phyloP scores from a whole-genome alignment of 2,888 invertebrate species.

The Zaprionus obscuricornis region DNA sequence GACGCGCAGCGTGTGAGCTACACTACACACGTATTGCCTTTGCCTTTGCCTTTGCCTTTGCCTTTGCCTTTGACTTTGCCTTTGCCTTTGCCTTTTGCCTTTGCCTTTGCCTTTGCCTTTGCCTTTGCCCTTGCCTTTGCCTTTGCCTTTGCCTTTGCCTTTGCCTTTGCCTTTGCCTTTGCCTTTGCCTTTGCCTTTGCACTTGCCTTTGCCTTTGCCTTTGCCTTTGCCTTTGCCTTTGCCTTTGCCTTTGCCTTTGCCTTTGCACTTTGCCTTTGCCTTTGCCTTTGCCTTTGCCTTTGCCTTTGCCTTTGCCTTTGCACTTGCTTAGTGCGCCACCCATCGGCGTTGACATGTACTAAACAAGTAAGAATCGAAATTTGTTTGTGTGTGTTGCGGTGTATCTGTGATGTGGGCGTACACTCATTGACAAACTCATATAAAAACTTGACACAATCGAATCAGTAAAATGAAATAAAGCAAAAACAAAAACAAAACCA shows the following conservation, averaged over 20 bases:
- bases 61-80: too few species aligned
- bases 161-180: too few species aligned
- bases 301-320: slow-evolving; percentile 3
- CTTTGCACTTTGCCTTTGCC: slow-evolving; percentile 32
- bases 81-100: slow-evolving; percentile 36
- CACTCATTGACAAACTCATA: slow-evolving; percentile 40
- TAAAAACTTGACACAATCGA: slow-evolving; percentile 24
- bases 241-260: slow-evolving; percentile 2
- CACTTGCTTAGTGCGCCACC: slow-evolving; percentile 49
- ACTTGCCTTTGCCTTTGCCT: slow-evolving; percentile 2
- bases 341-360: slow-evolving; percentile 64
- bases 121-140: slow-evolving; percentile 1
- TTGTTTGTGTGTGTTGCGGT: slow-evolving; percentile 5
- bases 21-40: neutral
- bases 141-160: slow-evolving; percentile 1
- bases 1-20: slow-evolving; percentile 72
- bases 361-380: slow-evolving; percentile 19
- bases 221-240: slow-evolving; percentile 1
- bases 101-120: slow-evolving; percentile 56
- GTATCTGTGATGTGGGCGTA: slow-evolving; percentile 39
- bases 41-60: too few species aligned
- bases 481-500: neutral
- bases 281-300: slow-evolving; percentile 60
- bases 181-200: slow-evolving; percentile 1
- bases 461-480: slow-evolving; percentile 10